Evolutionary conservation across 2,888 invertebrate species (phyloP).

Genomic region (Noctua janthina): DNA sequence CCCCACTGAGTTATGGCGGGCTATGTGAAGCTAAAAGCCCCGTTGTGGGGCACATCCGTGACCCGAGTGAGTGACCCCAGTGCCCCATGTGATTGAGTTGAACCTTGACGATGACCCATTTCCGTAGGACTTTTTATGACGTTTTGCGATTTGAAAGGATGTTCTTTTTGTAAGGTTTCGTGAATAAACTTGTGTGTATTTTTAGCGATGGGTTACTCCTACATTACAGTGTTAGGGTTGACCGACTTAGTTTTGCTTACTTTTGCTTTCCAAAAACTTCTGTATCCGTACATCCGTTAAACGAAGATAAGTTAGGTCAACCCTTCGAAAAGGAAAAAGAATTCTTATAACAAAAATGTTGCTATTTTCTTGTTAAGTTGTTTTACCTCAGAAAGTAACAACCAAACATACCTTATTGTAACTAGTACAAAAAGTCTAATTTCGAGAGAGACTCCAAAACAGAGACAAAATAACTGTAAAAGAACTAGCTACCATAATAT

Average conservation of each 20-base stretch:
- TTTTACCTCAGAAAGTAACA: background rate
- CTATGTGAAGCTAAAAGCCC: conserved; percentile 20
- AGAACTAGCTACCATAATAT: background rate
- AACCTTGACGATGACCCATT: conserved; percentile 21
- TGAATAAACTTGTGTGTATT: conserved; percentile 9
- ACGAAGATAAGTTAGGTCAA: conserved; percentile 17
- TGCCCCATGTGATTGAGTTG: conserved; percentile 20
- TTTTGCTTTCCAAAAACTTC: conserved; percentile 7
- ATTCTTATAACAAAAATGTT: background rate
- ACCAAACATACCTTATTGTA: background rate
- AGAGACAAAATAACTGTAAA: background rate
- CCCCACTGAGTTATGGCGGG: conserved; percentile 30
- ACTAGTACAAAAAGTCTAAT: background rate
- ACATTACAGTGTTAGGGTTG: background rate
- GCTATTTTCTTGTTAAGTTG: background rate
- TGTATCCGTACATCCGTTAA: conserved; percentile 1
- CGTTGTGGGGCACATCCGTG: conserved; percentile 6
- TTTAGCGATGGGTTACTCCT: background rate
- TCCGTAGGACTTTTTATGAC: background rate
- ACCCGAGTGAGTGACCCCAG: conserved; percentile 14
- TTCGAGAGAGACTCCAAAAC: background rate
- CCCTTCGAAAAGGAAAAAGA: background rate
- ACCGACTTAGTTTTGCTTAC: background rate
- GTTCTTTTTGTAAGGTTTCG: background rate
- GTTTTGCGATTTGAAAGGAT: conserved; percentile 14